Evolutionary conservation across 2,113 vertebrate genomes (phyloP).

Genomic region (Muntiacus muntjak): DNA sequence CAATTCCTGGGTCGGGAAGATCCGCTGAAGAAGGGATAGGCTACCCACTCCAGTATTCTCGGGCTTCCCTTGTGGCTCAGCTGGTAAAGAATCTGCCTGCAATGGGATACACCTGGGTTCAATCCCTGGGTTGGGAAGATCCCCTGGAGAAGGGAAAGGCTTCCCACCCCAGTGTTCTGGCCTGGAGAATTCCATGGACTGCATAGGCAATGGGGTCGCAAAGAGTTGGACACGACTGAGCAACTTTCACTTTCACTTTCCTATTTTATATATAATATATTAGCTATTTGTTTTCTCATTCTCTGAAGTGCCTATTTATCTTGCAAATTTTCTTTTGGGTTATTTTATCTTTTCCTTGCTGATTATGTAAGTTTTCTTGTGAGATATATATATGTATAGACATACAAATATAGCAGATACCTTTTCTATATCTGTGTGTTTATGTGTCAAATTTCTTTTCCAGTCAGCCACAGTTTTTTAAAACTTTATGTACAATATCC

Average conservation of each 20-base stretch:
- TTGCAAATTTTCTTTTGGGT: slow-evolving; percentile 16
- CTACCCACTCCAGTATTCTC: neutral
- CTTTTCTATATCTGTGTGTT: neutral
- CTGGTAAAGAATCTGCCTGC: neutral
- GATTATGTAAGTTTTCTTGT: slow-evolving; percentile 1
- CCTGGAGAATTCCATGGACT: neutral
- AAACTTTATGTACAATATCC: neutral
- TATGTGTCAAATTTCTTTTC: slow-evolving; percentile 26
- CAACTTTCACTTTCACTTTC: neutral
- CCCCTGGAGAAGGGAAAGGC: neutral
- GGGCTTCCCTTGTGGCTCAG: neutral
- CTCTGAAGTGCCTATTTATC: neutral
- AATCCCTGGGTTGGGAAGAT: neutral
- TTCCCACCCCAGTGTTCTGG: neutral
- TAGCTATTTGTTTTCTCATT: slow-evolving; percentile 29
- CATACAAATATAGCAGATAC: neutral
- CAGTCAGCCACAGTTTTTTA: neutral
- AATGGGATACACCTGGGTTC: neutral
- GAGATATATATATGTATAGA: neutral
- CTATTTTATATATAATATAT: neutral
- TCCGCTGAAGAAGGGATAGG: neutral
- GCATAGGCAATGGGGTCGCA: neutral
- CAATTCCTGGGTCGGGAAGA: neutral
- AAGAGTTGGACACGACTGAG: neutral
- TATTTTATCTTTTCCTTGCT: slow-evolving; percentile 1